phyloP scores from a whole-genome alignment of 1,140 invertebrate genomes.

The Propsilocerus akamusi region DNA sequence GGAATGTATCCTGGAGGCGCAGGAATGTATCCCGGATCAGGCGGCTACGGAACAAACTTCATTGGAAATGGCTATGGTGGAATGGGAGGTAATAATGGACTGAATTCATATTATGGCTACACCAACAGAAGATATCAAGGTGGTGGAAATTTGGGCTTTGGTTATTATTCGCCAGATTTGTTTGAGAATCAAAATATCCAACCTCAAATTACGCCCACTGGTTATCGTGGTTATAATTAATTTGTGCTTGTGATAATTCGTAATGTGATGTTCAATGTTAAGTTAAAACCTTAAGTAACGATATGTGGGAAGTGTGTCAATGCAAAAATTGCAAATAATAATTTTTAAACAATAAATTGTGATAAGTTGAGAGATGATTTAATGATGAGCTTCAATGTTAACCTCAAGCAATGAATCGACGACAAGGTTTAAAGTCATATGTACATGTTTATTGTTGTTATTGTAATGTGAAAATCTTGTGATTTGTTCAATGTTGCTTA shows the following conservation, averaged over 20 bases:
- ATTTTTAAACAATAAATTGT: not conserved
- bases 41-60: not conserved
- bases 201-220: not conserved
- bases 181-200: not conserved
- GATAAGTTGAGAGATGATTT: not conserved
- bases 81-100: not conserved
- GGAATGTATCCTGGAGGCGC: not conserved
- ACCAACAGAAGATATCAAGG: not conserved
- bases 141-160: not conserved
- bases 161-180: not conserved
- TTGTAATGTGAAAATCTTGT: not conserved
- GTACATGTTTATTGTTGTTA: too few species aligned
- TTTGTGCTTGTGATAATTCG: too few species aligned
- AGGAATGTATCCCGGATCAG: not conserved
- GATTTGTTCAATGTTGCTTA: not conserved
- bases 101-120: not conserved
- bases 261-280: too few species aligned
- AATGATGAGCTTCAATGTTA: not conserved
- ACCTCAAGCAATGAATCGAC: too few species aligned
- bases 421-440: too few species aligned
- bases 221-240: not conserved
- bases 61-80: not conserved
- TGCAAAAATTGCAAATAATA: not conserved
- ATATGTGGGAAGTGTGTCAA: not conserved
- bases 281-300: too few species aligned